Conservation (phyloP, 2,797 vertebrate genomes). For the Argentina silus region DNA sequence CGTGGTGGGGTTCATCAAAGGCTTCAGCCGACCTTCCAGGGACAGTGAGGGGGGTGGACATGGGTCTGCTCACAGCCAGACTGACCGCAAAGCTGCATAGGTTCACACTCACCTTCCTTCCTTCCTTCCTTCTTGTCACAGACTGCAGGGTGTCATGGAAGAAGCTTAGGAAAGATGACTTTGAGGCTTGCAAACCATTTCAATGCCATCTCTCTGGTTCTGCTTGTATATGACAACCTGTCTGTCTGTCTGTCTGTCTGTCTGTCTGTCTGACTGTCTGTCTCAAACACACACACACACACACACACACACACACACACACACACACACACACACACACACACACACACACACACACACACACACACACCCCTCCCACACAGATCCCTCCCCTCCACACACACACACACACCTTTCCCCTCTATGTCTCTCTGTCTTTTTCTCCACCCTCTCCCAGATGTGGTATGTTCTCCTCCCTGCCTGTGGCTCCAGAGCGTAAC, state of each 20-base stretch:
- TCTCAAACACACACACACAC: background rate
- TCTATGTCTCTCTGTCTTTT: background rate
- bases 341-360: too few relatives aligned
- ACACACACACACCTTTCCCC: background rate
- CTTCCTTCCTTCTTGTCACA: constrained; percentile 13
- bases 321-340: too few relatives aligned
- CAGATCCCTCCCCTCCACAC: background rate
- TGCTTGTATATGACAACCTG: background rate
- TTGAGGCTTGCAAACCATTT: background rate
- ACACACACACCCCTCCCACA: too few relatives aligned
- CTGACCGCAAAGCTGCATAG: constrained; percentile 9
- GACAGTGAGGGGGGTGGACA: constrained; percentile 11
- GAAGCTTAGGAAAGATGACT: background rate
- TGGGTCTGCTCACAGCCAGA: constrained; percentile 13
- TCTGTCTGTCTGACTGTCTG: background rate
- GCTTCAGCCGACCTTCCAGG: constrained; percentile 21
- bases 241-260: background rate
- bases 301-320: too few relatives aligned
- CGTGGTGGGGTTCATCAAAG: constrained; percentile 50
- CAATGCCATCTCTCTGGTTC: background rate
- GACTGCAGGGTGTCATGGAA: background rate
- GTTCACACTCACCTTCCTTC: constrained; percentile 20
- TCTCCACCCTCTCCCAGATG: background rate
- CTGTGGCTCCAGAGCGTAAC: background rate
- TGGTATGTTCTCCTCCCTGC: background rate